Evolutionary conservation across 1,140 invertebrate genomes (phyloP).

Genomic region (Babylonia areolata): DNA sequence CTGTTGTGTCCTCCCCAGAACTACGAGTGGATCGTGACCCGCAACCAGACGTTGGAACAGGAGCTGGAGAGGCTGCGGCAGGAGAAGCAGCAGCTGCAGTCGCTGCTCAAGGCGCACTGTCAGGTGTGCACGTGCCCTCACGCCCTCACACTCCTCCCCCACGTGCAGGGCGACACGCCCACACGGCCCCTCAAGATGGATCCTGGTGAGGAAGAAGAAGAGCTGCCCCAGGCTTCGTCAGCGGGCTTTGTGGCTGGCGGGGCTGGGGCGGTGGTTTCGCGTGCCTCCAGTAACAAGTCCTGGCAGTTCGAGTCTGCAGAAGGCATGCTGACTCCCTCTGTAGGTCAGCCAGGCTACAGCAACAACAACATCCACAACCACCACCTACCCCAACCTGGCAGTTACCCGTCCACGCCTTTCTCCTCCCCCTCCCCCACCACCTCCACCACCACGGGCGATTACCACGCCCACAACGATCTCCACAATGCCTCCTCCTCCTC

Average conservation of each 20-base stretch:
- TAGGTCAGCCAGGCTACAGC: not conserved
- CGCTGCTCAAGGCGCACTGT: not conserved
- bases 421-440: not conserved
- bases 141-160: not conserved
- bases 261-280: too few species aligned
- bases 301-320: not conserved
- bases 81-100: constrained; percentile 20
- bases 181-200: not conserved
- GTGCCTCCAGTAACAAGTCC: too few species aligned
- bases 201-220: not conserved
- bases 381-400: not conserved
- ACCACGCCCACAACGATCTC: too few species aligned
- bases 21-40: constrained; percentile 31
- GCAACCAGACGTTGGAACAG: constrained; percentile 33
- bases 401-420: not conserved
- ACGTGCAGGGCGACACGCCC: not conserved
- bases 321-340: not conserved
- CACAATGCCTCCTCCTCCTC: too few species aligned
- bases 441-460: not conserved
- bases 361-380: not conserved
- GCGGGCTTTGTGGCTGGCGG: not conserved
- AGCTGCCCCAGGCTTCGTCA: not conserved
- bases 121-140: constrained; percentile 14
- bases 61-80: constrained; percentile 29
- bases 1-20: constrained; percentile 13